Conservation (phyloP, 2,888 invertebrate genomes). For the Steinernema scapterisci region DNA sequence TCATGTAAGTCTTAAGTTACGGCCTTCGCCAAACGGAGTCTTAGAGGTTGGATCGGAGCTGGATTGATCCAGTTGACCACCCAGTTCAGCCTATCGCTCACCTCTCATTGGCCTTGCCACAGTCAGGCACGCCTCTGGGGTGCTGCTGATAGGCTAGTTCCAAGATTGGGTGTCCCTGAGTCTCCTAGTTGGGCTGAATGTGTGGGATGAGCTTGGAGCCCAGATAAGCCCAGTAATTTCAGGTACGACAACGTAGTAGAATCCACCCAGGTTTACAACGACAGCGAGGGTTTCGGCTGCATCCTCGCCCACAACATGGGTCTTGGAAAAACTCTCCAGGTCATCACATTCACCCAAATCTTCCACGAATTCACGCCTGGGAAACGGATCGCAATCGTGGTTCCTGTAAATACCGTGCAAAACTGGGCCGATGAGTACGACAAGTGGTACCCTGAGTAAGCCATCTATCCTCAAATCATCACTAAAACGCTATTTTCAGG, state of each 20-base stretch:
- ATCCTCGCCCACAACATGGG: slow-evolving; percentile 99
- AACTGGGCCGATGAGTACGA: slow-evolving; percentile 94
- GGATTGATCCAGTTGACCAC: too few species aligned
- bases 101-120: too few species aligned
- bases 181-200: too few species aligned
- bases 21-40: too few species aligned
- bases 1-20: slow-evolving; percentile 54
- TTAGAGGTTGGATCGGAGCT: too few species aligned
- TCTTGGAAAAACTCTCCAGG: slow-evolving; percentile 88
- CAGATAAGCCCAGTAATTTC: slow-evolving; percentile 69
- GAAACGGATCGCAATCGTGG: slow-evolving; percentile 80
- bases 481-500: not conserved
- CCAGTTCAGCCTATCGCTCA: too few species aligned
- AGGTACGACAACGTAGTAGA: slow-evolving; percentile 93
- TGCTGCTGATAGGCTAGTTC: too few species aligned
- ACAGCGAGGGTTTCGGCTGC: slow-evolving; percentile 89
- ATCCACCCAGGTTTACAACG: slow-evolving; percentile 84
- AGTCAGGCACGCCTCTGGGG: too few species aligned
- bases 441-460: slow-evolving; percentile 83
- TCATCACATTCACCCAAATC: slow-evolving; percentile 67
- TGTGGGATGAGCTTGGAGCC: too few species aligned
- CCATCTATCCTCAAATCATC: not conserved
- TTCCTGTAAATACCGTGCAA: slow-evolving; percentile 97
- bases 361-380: slow-evolving; percentile 40
- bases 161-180: too few species aligned